These are phyloP conservation scores for Euproctis similis DNA, from an alignment of 2,888 invertebrate genomes.

Conservation along the genomic window DNA sequence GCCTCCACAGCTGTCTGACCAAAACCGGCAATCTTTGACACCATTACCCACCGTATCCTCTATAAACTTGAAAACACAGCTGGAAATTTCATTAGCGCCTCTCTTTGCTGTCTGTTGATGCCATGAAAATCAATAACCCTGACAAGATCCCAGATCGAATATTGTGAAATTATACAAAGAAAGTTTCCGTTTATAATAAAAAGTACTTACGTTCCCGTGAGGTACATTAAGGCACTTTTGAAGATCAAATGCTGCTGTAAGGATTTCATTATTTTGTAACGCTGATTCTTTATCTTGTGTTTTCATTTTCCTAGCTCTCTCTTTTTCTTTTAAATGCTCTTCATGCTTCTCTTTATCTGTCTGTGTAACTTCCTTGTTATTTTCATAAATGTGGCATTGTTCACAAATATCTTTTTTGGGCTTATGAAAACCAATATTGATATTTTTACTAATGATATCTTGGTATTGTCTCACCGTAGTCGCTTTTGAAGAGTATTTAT, in stretches of 20 bases:
- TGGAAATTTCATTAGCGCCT: constrained; percentile 16
- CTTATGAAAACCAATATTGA: no score
- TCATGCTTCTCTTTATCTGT: constrained; percentile 2
- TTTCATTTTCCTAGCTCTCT: constrained; percentile 8
- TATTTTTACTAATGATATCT: constrained; percentile 10
- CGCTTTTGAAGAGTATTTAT: constrained; percentile 10
- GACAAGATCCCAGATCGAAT: constrained; percentile 7
- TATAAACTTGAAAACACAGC: constrained; percentile 13
- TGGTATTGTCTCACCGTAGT: constrained; percentile 9
- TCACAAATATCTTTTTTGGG: constrained; percentile 16
- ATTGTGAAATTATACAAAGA: no score
- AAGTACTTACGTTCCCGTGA: constrained; percentile 13
- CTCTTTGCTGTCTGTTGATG: constrained; percentile 13
- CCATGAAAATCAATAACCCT: constrained; percentile 21
- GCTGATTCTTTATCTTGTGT: constrained; percentile 7
- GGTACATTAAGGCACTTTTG: constrained; percentile 14
- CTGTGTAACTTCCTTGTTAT: constrained; percentile 3
- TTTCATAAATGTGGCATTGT: constrained; percentile 1
- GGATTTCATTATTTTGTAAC: constrained; percentile 5
- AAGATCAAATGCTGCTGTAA: constrained; percentile 14
- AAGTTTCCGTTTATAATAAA: constrained; percentile 17
- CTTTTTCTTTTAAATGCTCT: constrained; percentile 2
- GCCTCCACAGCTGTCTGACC: constrained; percentile 23
- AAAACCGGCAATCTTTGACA: constrained; percentile 23
- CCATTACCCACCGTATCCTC: constrained; percentile 4